Conservation (phyloP, 2,888 invertebrate genomes). For the Myopa tessellatipennis region DNA sequence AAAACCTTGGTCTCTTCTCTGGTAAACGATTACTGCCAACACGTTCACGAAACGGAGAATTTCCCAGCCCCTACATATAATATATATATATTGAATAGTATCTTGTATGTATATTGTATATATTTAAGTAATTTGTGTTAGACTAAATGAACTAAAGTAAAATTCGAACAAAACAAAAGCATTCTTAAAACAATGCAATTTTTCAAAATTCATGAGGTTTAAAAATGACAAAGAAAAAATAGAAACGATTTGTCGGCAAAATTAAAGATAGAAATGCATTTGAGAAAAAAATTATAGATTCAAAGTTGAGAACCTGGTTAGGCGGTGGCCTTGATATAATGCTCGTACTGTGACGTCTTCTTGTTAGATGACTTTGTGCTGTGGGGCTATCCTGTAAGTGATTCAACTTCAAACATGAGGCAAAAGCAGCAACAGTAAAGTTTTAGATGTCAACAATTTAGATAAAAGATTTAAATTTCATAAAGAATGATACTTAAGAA, state of each 20-base stretch:
- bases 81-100: constrained; percentile 41
- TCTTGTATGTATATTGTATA: constrained; percentile 36
- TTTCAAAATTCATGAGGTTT: constrained; percentile 20
- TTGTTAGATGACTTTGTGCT: constrained; percentile 75
- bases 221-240: constrained; percentile 19
- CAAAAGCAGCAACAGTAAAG: constrained; percentile 49
- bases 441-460: constrained; percentile 23
- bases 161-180: constrained; percentile 3
- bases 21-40: constrained; percentile 88
- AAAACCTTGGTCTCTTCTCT: constrained; percentile 85
- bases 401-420: constrained; percentile 55
- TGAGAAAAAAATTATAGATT: constrained; percentile 33
- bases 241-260: constrained; percentile 16
- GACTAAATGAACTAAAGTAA: not conserved
- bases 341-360: constrained; percentile 80
- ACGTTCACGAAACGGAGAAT: constrained; percentile 89
- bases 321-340: constrained; percentile 68
- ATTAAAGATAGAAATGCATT: constrained; percentile 35
- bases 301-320: constrained; percentile 65
- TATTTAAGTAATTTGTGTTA: not conserved
- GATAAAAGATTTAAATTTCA: constrained; percentile 12
- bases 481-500: not conserved
- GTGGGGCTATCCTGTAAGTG: constrained; percentile 72
- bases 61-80: constrained; percentile 71
- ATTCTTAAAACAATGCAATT: no score